Conservation (phyloP, 2,888 invertebrate genomes). For the Pterobdella sp. region DNA sequence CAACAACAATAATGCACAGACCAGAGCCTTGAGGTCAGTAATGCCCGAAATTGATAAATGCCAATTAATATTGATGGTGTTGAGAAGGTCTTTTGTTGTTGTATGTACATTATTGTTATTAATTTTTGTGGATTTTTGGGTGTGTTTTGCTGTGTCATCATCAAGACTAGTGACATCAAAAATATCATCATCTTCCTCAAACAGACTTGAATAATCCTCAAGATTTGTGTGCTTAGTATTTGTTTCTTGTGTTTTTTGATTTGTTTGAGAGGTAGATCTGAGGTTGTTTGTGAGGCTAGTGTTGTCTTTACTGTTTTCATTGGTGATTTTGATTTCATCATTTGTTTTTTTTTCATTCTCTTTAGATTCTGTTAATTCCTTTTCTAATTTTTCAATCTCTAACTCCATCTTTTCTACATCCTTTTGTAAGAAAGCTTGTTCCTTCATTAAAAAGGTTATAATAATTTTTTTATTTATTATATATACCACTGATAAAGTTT, state of each 20-base stretch:
- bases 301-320: neutral
- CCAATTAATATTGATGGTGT: neutral
- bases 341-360: neutral
- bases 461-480: too few species aligned
- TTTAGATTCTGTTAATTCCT: neutral
- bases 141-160: neutral
- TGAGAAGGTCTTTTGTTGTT: neutral
- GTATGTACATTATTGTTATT: neutral
- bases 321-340: too few species aligned
- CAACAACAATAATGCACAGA: too few species aligned
- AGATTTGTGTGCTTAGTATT: neutral
- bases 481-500: too few species aligned
- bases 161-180: neutral
- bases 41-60: neutral
- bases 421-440: neutral
- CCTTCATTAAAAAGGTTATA: too few species aligned
- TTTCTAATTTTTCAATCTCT: conserved; percentile 5
- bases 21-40: neutral
- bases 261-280: too few species aligned
- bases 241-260: too few species aligned
- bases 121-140: neutral
- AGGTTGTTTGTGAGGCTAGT: neutral
- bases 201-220: neutral
- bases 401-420: conserved; percentile 13
- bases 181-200: neutral